Base-by-base conservation (phyloP, 2,797 vertebrate genomes). In the Poliocrania exsul region DNA sequence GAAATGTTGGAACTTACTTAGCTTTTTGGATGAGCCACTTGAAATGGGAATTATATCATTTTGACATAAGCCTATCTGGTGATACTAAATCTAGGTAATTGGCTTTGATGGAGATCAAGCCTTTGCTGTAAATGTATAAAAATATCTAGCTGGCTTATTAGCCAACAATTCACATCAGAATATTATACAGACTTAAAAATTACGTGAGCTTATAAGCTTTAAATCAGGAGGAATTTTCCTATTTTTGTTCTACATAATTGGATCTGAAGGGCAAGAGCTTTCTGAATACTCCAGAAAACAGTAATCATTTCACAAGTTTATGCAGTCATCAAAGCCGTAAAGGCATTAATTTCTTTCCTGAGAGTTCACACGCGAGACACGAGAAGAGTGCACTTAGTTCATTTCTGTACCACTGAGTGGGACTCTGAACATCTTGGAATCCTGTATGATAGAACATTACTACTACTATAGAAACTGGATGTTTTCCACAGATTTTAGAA, bases 21-120 rank as follows among this genome's bases (percentile, higher is more conserved):
- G 74, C 62, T 53, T 95, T 60, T 93, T 86, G 94, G 79, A 95
- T 82, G 81, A 97, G 79, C 85, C 58, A 73, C 65, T 66, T 69
- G 72, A 91, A 94, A 88, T 29, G 33, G 56, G 64, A 94, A 96
- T 89, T 79, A 78, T 71, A 80, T 69, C 47, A 81, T 88, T 95
- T 94, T 88, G 74, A 91, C 60, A 65, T 83, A 85, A 93, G 72
- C 74, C 61, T 82, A 67, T 46, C 65, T 92, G 73, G 69, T 88
- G 78, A 88, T 88, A 57, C 28, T 80, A 54, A 95, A 88, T 31
- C 67, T 21, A 87, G 69, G 93, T 82, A 91, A 85, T 82, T 1
- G 2, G 61, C 73, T 89, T 70, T 1, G 2, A 46, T 29, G 53
- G 29, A 90, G 78, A 92, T 53, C 56, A 93, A 61, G 56, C 37